Percentiles rank a stretch among this genome's conserved stretches.
These are phyloP conservation scores for Cathartes aura DNA, from an alignment of 2,113 vertebrate genomes.

Conservation along the genomic window DNA sequence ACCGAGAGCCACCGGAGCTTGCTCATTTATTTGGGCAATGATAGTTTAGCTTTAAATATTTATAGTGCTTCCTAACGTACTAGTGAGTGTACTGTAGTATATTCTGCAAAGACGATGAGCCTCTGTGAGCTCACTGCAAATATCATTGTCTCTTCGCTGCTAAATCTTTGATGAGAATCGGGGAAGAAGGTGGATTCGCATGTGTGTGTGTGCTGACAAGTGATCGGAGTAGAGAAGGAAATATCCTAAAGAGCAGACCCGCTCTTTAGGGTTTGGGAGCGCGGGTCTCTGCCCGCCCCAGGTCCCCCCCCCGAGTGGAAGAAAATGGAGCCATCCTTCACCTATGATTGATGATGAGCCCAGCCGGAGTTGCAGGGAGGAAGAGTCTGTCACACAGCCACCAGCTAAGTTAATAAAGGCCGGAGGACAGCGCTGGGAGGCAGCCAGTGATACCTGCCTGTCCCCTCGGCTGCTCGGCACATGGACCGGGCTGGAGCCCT, in stretches of 20 bases:
- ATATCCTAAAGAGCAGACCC: background rate
- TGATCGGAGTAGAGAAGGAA: fast-evolving
- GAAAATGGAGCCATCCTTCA: background rate
- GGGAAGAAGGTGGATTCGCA: background rate
- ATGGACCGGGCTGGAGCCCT: fast-evolving
- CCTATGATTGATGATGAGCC: background rate
- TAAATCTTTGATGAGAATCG: background rate
- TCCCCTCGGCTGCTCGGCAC: background rate
- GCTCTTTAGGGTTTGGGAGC: background rate
- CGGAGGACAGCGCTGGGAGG: background rate
- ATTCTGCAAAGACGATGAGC: background rate
- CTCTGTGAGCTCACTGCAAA: conserved; percentile 25
- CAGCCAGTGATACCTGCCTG: background rate
- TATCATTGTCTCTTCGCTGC: background rate
- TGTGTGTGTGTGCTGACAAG: background rate
- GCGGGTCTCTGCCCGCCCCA: background rate
- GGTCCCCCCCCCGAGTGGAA: background rate
- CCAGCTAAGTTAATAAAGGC: background rate
- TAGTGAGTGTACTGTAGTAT: background rate
- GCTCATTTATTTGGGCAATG: background rate
- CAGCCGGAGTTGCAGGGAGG: fast-evolving
- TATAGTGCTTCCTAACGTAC: conserved; percentile 2
- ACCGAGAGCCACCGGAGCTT: background rate
- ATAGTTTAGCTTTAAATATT: conserved; percentile 28
- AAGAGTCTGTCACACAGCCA: background rate